A percentile compares a stretch with the other conserved stretches of the same genome.
phyloP scores from a whole-genome alignment of 2,797 vertebrate genomes.

The Lycodopsis pacificus region DNA sequence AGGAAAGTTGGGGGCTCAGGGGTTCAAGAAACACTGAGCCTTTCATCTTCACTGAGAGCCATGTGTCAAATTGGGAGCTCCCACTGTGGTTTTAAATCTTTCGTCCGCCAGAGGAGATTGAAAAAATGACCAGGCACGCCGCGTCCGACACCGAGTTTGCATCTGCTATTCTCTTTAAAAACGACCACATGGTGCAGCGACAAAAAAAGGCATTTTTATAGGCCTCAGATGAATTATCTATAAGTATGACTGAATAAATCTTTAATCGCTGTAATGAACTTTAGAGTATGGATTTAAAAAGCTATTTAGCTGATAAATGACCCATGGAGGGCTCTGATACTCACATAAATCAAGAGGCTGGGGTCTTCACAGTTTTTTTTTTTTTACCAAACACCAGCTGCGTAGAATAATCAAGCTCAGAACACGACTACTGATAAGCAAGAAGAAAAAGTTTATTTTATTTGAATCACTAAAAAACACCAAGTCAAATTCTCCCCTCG shows the following conservation, averaged over 20 bases:
- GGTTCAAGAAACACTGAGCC: slow-evolving; percentile 40
- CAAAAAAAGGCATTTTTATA: slow-evolving; percentile 75
- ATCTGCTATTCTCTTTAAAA: slow-evolving; percentile 58
- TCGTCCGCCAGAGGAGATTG: slow-evolving; percentile 31
- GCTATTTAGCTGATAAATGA: slow-evolving; percentile 83
- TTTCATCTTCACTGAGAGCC: slow-evolving; percentile 54
- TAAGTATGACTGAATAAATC: slow-evolving; percentile 81
- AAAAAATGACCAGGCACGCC: slow-evolving; percentile 28
- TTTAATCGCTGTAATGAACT: slow-evolving; percentile 84
- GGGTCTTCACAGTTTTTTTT: slow-evolving; percentile 59
- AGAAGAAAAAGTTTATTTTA: slow-evolving; percentile 61
- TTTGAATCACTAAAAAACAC: slow-evolving; percentile 51
- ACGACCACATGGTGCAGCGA: slow-evolving; percentile 65
- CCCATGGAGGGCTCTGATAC: slow-evolving; percentile 71
- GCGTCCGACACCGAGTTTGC: slow-evolving; percentile 41
- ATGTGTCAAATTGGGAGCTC: slow-evolving; percentile 44
- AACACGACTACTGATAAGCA: slow-evolving; percentile 70
- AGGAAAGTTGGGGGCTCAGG: slow-evolving; percentile 33
- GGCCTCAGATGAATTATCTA: slow-evolving; percentile 82
- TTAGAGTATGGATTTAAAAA: slow-evolving; percentile 84
- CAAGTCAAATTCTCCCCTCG: slow-evolving; percentile 48
- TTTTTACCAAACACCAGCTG: slow-evolving; percentile 64
- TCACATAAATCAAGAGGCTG: slow-evolving; percentile 75
- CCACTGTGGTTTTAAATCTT: slow-evolving; percentile 48
- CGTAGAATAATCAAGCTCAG: slow-evolving; percentile 80